These are phyloP conservation scores for Rhynchonycteris naso DNA, from an alignment of 2,797 vertebrate species.

Conservation along the genomic window DNA sequence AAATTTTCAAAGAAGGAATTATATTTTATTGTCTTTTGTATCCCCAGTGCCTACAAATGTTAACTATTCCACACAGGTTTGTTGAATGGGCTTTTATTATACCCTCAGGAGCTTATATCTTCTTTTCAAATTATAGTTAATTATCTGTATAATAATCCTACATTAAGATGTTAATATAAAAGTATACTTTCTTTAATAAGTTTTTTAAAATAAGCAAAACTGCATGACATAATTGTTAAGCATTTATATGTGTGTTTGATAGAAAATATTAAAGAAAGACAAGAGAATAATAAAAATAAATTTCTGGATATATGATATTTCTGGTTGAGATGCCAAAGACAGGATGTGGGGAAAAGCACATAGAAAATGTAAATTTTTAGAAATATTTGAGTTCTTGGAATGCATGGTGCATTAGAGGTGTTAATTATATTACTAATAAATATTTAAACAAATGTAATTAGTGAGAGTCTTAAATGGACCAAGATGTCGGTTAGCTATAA, in stretches of 20 bases:
- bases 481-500: not conserved
- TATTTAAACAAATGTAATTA: not conserved
- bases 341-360: not conserved
- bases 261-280: not conserved
- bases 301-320: not conserved
- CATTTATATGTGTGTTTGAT: not conserved
- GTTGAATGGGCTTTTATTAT: not conserved
- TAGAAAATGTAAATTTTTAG: not conserved
- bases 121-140: slow-evolving; percentile 52
- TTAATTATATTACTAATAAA: slow-evolving; percentile 1
- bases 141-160: slow-evolving; percentile 43
- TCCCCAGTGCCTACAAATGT: not conserved
- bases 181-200: not conserved
- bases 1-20: slow-evolving; percentile 12
- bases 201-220: slow-evolving; percentile 24
- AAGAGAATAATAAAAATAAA: not conserved
- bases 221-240: not conserved
- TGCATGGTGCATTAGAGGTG: not conserved
- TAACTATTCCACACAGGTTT: not conserved
- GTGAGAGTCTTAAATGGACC: not conserved
- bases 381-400: slow-evolving; percentile 1
- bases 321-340: not conserved
- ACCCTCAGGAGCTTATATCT: not conserved
- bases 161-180: slow-evolving; percentile 42
- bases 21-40: not conserved